Evolutionary conservation across 2,113 vertebrate species (phyloP), one percentile per base, ranked within the genome.

Genomic region (Hucho hucho): DNA sequence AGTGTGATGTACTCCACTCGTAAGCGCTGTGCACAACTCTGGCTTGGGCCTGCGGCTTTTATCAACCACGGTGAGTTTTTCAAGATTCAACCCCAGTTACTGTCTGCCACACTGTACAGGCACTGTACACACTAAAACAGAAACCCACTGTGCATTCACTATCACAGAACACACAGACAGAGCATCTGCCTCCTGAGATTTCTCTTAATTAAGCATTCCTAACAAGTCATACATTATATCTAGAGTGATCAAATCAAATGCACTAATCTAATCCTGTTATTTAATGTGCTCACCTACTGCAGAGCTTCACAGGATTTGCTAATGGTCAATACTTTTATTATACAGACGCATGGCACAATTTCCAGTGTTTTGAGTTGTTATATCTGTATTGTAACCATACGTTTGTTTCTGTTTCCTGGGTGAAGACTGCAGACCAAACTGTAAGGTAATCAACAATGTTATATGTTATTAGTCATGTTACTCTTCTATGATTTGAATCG

Each of bases 1-100:
- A 98, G 96, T 67, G 94, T 98, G 71, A 98, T 97, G 96, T 98
- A 98, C 87, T 98, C 96, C 0, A 98, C 96, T 0, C 94, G 96
- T 16, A 97, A 96, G 73, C 94, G 92, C 82, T 96, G 96, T 2
- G 93, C 96, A 1, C 96, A 97, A 83, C 94, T 97, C 47, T 97
- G 96, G 96, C 92, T 98, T 0, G 96, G 96, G 9, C 96, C 96
- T 0, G 96, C 96, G 0, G 96, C 96, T 64, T 98, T 98, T 86
- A 97, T 98, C 78, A 98, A 97, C 91, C 96, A 98, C 1, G 96
- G 96, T 97, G 87, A 92, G 92, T 16, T 24, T 77, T 61, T 53
- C 37, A 43, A 43, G 37, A 43, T 46, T 79, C 73, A 29, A 22
- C 70, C 70, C 0, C 64, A 56, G 77, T 24, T 73, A 32, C 46